Evolutionary conservation across 2,113 vertebrate genomes (phyloP).

Genomic region (Cyphomyrus plagiostoma): DNA sequence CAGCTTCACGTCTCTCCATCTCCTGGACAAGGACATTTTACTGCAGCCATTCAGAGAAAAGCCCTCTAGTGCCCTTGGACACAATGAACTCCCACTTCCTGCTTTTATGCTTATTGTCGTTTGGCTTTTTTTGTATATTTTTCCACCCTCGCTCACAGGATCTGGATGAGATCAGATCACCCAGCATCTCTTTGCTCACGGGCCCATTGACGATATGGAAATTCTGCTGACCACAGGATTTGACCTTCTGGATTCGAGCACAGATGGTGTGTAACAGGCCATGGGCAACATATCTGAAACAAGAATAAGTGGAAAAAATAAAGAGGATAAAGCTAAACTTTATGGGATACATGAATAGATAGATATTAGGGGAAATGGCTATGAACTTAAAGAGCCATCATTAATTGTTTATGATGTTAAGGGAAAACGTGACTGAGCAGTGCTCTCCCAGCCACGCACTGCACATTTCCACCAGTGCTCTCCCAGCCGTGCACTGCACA

Average conservation of each 20-base stretch:
- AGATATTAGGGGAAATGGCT: not conserved
- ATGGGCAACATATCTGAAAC: not conserved
- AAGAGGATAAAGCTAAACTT: not conserved
- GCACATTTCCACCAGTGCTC: not conserved
- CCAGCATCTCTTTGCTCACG: not conserved
- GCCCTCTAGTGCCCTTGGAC: not conserved
- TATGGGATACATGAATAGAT: not conserved
- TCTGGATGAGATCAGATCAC: not conserved
- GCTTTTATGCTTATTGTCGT: not conserved
- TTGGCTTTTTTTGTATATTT: not conserved
- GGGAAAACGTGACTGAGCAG: not conserved
- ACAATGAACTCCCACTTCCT: not conserved
- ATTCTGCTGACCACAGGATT: not conserved
- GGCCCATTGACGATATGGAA: not conserved
- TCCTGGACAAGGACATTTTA: not conserved
- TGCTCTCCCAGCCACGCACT: not conserved
- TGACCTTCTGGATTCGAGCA: not conserved
- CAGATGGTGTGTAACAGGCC: not conserved
- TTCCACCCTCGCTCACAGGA: not conserved
- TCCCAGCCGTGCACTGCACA: no score
- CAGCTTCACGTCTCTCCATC: not conserved
- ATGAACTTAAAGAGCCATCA: not conserved
- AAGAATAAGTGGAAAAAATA: not conserved
- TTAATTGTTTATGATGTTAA: not conserved
- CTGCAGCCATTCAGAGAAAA: not conserved